phyloP scores from a whole-genome alignment of 2,888 invertebrate genomes.

The Dynastes maya region DNA sequence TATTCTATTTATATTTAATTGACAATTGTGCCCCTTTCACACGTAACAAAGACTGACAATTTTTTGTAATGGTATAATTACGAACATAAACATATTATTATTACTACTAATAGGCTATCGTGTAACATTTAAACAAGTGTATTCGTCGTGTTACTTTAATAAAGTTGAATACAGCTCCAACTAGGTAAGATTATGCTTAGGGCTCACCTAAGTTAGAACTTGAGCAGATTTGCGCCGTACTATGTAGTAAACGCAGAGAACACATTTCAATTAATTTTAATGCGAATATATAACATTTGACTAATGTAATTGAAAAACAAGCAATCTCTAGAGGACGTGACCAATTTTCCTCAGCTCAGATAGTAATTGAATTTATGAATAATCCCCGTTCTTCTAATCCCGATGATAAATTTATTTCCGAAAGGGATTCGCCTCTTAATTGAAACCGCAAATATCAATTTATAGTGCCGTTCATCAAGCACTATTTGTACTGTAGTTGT shows the following conservation, averaged over 20 bases:
- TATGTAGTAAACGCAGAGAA: not conserved
- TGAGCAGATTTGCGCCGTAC: not conserved
- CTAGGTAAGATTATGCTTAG: not conserved
- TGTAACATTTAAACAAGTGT: not conserved
- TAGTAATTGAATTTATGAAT: constrained; percentile 35
- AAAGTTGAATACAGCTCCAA: too few species aligned
- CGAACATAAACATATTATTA: too few species aligned
- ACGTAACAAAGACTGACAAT: too few species aligned
- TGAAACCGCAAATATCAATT: constrained; percentile 43
- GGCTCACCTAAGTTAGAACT: not conserved
- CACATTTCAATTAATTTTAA: not conserved
- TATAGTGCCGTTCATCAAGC: constrained; percentile 24
- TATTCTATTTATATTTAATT: too few species aligned
- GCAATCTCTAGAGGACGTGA: constrained; percentile 12
- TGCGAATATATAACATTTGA: not conserved
- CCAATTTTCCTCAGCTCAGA: constrained; percentile 14
- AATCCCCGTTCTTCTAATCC: constrained; percentile 37
- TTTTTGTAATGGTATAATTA: too few species aligned
- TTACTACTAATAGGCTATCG: too few species aligned
- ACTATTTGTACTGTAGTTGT: constrained; percentile 22
- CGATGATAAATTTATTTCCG: constrained; percentile 32
- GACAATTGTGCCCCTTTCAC: too few species aligned
- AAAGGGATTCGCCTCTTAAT: constrained; percentile 21
- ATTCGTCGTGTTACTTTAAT: too few species aligned
- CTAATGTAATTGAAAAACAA: constrained; percentile 3